Percentiles rank a stretch among this genome's conserved stretches.
These are phyloP conservation scores for Alcedo atthis DNA, from an alignment of 2,797 vertebrate species.

Conservation along the genomic window DNA sequence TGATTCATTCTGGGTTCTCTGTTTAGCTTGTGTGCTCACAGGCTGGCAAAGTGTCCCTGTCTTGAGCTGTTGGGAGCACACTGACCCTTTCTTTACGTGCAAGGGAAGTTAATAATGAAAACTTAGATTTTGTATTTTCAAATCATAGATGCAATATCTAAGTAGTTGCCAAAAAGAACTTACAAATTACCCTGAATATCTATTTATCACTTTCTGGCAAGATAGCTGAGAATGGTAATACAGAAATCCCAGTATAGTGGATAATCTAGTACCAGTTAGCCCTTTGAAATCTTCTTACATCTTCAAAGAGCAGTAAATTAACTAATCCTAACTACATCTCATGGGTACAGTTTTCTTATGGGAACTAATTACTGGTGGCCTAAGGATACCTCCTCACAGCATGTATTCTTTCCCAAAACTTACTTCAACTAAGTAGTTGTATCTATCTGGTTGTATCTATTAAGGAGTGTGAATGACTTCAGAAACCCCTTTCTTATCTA, in stretches of 20 bases:
- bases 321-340: not conserved
- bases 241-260: not conserved
- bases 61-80: not conserved
- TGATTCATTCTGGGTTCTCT: not conserved
- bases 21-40: not conserved
- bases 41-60: not conserved
- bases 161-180: not conserved
- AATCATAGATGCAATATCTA: not conserved
- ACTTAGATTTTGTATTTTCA: not conserved
- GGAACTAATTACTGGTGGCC: constrained; percentile 34
- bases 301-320: not conserved
- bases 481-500: not conserved
- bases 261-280: not conserved
- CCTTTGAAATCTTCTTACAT: not conserved
- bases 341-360: not conserved
- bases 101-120: not conserved
- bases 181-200: not conserved
- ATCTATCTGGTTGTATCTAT: not conserved
- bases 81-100: not conserved
- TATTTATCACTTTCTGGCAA: not conserved
- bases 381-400: not conserved
- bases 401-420: not conserved
- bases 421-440: not conserved
- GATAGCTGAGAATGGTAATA: not conserved
- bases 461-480: not conserved